These are phyloP conservation scores for Anguilla pacifica DNA, from an alignment of 2,797 vertebrate genomes.

Conservation along the genomic window DNA sequence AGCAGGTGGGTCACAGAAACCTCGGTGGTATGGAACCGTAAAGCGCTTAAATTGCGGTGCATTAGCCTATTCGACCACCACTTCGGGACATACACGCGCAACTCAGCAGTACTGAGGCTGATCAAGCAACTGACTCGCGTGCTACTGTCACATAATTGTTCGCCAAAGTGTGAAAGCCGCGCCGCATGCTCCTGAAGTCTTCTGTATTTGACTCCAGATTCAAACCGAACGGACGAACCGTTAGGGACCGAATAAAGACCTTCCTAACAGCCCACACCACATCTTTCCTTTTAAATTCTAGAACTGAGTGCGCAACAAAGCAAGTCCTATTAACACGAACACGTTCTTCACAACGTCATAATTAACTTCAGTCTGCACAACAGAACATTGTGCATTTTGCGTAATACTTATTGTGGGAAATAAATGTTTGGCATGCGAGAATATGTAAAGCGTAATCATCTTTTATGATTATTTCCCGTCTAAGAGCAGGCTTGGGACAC, in stretches of 20 bases:
- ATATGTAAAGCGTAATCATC: too few relatives aligned
- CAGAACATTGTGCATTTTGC: neutral
- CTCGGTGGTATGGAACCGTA: conserved; percentile 14
- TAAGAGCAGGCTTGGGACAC: too few relatives aligned
- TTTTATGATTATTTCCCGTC: too few relatives aligned
- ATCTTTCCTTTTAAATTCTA: neutral
- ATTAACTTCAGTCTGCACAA: neutral
- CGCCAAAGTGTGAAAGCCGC: conserved; percentile 30
- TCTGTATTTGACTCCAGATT: neutral
- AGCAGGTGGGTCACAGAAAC: conserved; percentile 37
- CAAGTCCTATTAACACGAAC: neutral
- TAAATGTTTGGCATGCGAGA: too few relatives aligned
- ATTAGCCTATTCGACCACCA: conserved; percentile 28
- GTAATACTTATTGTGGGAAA: too few relatives aligned
- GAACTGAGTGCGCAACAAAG: neutral
- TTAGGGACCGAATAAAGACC: neutral
- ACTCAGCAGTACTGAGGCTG: conserved; percentile 5
- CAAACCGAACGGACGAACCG: neutral
- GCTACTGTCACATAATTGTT: conserved; percentile 35
- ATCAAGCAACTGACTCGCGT: conserved; percentile 35
- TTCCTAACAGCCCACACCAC: neutral
- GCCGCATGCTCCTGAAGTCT: conserved; percentile 25
- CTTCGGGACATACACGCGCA: conserved; percentile 14
- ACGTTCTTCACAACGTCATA: neutral
- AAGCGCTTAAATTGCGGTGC: conserved; percentile 26